These are phyloP conservation scores for Acestrorhynchus altus DNA, from an alignment of 2,797 vertebrate genomes.

Conservation along the genomic window DNA sequence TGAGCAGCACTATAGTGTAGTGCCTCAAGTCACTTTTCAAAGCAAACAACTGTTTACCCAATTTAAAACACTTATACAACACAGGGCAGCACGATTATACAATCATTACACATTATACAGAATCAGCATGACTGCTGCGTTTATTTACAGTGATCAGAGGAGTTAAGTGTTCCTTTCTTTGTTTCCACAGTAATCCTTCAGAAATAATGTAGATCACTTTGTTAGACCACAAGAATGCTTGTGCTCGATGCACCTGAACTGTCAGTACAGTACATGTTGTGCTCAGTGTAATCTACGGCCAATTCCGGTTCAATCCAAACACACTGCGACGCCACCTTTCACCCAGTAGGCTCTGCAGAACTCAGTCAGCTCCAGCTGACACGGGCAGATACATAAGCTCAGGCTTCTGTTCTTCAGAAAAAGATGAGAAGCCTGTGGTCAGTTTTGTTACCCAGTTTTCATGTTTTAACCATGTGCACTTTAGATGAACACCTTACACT, in stretches of 20 bases:
- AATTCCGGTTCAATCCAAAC: not conserved
- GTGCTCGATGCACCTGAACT: not conserved
- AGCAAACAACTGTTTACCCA: no score
- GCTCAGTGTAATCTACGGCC: not conserved
- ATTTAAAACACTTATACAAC: no score
- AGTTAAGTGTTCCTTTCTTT: not conserved
- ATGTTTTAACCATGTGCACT: no score
- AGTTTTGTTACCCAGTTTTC: not conserved
- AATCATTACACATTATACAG: not conserved
- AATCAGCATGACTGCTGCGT: not conserved
- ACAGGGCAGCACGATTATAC: no score
- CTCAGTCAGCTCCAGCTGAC: not conserved
- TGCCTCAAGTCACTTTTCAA: no score
- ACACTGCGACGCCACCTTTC: not conserved
- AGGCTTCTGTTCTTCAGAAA: not conserved
- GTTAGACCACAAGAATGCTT: conserved; percentile 1
- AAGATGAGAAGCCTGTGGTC: not conserved
- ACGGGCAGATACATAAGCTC: not conserved
- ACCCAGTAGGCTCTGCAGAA: conserved; percentile 14
- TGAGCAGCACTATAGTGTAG: no score
- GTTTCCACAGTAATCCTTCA: not conserved
- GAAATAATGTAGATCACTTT: not conserved
- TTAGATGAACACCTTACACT: not conserved
- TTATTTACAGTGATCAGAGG: not conserved
- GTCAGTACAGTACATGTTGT: conserved; percentile 13